Evolutionary conservation across 2,113 vertebrate species (phyloP).

Genomic region (Cisticola juncidis): DNA sequence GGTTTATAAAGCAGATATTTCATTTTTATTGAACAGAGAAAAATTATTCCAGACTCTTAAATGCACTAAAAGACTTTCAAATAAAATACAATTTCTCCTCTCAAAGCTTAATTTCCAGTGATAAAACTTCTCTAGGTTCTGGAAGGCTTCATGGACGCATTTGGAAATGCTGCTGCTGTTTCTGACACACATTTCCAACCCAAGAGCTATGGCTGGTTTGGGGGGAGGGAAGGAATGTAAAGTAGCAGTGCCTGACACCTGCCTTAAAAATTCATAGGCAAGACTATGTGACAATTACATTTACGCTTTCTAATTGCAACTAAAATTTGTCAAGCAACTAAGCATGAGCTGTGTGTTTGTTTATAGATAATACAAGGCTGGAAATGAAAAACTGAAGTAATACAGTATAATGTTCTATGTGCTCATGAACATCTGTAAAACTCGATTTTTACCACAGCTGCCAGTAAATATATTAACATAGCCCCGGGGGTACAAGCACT

Average conservation of each 20-base stretch:
- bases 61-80: slow-evolving; percentile 14
- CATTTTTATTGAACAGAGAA: slow-evolving; percentile 34
- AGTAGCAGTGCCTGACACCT: background rate
- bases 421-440: background rate
- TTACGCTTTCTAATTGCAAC: background rate
- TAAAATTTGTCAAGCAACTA: background rate
- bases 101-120: background rate
- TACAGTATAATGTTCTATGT: background rate
- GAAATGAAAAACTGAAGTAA: background rate
- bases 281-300: background rate
- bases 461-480: background rate
- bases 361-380: background rate
- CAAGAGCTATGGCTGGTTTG: background rate
- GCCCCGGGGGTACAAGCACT: background rate
- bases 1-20: slow-evolving; percentile 55
- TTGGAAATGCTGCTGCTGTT: background rate
- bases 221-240: background rate
- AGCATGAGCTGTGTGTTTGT: background rate
- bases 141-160: background rate
- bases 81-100: slow-evolving; percentile 46
- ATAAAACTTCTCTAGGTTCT: background rate
- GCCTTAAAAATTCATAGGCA: background rate
- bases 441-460: background rate
- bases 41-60: slow-evolving; percentile 58
- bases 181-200: background rate